These are phyloP conservation scores for Eleutherodactylus coqui DNA, from an alignment of 2,797 vertebrate genomes.

Conservation along the genomic window DNA sequence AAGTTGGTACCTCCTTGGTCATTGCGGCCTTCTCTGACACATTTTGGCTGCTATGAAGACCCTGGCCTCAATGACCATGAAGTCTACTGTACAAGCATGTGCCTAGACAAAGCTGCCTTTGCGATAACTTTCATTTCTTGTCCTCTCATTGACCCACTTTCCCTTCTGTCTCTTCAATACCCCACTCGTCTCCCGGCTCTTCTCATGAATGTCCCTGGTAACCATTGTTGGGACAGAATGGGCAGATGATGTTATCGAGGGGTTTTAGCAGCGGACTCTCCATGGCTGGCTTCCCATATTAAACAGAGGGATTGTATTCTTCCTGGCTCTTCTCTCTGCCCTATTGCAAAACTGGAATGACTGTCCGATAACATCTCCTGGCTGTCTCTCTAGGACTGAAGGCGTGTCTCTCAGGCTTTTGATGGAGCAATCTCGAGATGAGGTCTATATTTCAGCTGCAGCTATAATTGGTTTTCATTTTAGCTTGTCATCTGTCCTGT, in stretches of 20 bases:
- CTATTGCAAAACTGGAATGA: constrained; percentile 45
- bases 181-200: not conserved
- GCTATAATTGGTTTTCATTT: constrained; percentile 40
- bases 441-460: not conserved
- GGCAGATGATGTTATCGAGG: constrained; percentile 26
- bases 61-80: not conserved
- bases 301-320: constrained; percentile 25
- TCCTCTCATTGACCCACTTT: not conserved
- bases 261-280: constrained; percentile 28
- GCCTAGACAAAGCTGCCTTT: not conserved
- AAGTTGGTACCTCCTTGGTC: not conserved
- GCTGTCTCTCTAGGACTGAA: constrained; percentile 35
- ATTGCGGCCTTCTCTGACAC: not conserved
- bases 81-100: not conserved
- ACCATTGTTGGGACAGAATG: constrained; percentile 29
- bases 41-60: not conserved
- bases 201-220: constrained; percentile 16
- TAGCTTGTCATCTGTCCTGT: constrained; percentile 21
- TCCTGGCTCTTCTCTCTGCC: constrained; percentile 32
- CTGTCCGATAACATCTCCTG: constrained; percentile 47
- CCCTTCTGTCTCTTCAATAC: not conserved
- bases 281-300: constrained; percentile 41
- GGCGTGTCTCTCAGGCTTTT: constrained; percentile 40
- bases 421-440: constrained; percentile 23
- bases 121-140: constrained; percentile 1